Evolutionary conservation across 2,797 vertebrate species (phyloP).

Genomic region (Lates japonicus): DNA sequence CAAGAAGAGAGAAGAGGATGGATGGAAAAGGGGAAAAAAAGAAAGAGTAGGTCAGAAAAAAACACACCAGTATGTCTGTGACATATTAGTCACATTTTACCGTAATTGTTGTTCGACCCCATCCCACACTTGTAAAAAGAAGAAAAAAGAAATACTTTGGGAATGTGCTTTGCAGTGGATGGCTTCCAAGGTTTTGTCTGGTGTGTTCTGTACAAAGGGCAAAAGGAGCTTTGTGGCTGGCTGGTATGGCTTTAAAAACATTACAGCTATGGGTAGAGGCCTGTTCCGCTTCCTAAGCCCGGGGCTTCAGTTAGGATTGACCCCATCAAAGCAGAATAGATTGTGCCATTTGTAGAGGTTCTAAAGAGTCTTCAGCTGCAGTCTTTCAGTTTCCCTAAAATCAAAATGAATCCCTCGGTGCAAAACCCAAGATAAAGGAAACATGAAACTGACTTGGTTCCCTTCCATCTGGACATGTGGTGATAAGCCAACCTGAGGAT

Average conservation of each 20-base stretch:
- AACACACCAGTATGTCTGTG: conserved; percentile 84
- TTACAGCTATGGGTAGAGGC: conserved; percentile 74
- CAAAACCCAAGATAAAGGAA: conserved; percentile 76
- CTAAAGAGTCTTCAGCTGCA: conserved; percentile 71
- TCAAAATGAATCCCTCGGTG: conserved; percentile 72
- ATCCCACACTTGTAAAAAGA: conserved; percentile 84
- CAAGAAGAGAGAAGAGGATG: conserved; percentile 77
- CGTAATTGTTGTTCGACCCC: conserved; percentile 89
- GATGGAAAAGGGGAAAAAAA: conserved; percentile 76
- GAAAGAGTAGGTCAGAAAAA: conserved; percentile 76
- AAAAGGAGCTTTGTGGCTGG: conserved; percentile 80
- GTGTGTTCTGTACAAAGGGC: conserved; percentile 83
- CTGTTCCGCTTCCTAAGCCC: conserved; percentile 81
- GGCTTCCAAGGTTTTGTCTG: conserved; percentile 85
- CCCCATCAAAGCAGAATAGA: conserved; percentile 79
- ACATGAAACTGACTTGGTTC: conserved; percentile 55
- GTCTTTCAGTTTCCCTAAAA: conserved; percentile 70
- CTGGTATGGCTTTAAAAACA: conserved; percentile 84
- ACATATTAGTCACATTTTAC: conserved; percentile 90
- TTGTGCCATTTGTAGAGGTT: conserved; percentile 77
- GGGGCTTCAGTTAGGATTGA: conserved; percentile 77
- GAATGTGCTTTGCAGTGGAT: conserved; percentile 85
- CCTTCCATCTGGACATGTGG: conserved; percentile 69
- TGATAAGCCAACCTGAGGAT: conserved; percentile 72
- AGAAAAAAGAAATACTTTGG: conserved; percentile 80